Conservation (phyloP, 2,113 vertebrate genomes). For the Ciconia stormi region DNA sequence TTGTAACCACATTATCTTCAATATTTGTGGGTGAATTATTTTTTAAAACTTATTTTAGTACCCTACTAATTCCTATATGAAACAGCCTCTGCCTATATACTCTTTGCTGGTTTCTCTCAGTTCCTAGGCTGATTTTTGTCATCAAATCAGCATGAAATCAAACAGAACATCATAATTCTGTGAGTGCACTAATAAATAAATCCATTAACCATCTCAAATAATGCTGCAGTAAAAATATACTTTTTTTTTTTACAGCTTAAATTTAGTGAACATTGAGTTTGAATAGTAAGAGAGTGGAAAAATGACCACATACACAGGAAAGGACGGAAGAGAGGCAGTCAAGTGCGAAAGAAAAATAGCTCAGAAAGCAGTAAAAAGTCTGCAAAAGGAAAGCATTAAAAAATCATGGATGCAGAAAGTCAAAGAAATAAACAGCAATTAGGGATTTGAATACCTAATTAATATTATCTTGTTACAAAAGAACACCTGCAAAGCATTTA, state of each 20-base stretch:
- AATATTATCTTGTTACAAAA: constrained; percentile 60
- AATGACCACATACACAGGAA: neutral
- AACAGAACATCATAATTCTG: neutral
- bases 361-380: neutral
- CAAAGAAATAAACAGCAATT: constrained; percentile 42
- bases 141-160: neutral
- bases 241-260: neutral
- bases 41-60: constrained; percentile 6
- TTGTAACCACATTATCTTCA: neutral
- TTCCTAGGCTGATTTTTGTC: neutral
- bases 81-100: neutral
- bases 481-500: constrained; percentile 55
- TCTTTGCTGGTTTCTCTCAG: neutral
- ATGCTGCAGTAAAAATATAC: neutral
- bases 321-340: neutral
- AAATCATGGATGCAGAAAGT: constrained; percentile 1
- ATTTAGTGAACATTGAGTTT: neutral
- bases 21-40: neutral
- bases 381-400: neutral
- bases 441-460: constrained; percentile 56
- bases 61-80: neutral
- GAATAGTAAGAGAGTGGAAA: neutral
- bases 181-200: neutral
- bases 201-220: neutral
- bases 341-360: neutral